These are phyloP conservation scores for Pardosa pseudoannulata DNA, from an alignment of 2,888 invertebrate genomes.

Conservation along the genomic window DNA sequence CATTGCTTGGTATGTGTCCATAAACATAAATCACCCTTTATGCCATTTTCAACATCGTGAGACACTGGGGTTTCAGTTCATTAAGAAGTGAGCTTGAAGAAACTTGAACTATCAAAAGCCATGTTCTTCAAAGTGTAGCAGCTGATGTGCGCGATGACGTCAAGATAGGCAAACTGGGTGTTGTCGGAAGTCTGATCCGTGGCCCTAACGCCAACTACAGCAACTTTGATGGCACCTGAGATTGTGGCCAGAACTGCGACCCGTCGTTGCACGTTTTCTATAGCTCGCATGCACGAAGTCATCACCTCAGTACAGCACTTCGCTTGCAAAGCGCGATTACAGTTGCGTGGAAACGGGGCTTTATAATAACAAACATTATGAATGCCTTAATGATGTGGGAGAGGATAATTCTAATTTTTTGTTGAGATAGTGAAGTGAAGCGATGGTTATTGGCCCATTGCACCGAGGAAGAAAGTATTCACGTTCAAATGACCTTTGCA, in stretches of 20 bases:
- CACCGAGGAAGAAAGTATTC: not conserved
- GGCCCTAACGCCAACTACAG: not conserved
- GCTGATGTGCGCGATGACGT: conserved; percentile 11
- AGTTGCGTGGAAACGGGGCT: conserved; percentile 3
- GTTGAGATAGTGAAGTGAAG: not conserved
- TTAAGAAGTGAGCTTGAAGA: not conserved
- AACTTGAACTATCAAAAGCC: not conserved
- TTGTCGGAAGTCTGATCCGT: conserved; percentile 7
- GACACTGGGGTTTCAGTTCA: not conserved
- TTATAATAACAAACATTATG: conserved; percentile 13
- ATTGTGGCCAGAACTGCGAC: not conserved
- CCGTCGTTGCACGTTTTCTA: conserved; percentile 8
- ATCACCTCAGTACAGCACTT: not conserved
- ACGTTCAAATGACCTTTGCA: not conserved
- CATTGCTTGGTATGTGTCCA: too few relatives aligned
- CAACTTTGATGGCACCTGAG: not conserved
- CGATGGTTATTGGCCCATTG: not conserved
- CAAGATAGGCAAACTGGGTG: conserved; percentile 12
- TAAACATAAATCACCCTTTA: not conserved
- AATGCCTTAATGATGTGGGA: conserved; percentile 15
- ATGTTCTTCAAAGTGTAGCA: not conserved
- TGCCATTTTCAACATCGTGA: not conserved
- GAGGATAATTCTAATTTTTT: not conserved
- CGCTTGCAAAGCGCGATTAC: not conserved
- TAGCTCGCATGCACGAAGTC: conserved; percentile 3